These are phyloP conservation scores for Nixonia krombeini DNA, from an alignment of 1,140 invertebrate genomes.

Conservation along the genomic window DNA sequence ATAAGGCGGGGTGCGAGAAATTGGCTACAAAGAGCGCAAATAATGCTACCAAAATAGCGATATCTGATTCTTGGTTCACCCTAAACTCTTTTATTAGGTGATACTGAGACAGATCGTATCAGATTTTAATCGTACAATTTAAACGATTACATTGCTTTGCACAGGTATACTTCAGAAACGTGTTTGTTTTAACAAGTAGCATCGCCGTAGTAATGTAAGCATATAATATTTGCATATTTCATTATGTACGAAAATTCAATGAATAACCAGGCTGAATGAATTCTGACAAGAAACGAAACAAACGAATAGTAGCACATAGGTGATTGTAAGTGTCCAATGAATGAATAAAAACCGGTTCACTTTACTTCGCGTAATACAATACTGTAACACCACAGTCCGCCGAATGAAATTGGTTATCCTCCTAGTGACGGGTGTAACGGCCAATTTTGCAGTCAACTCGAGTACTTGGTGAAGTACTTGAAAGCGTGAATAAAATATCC, in stretches of 20 bases:
- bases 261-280: no score
- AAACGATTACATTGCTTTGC: slow-evolving; percentile 21
- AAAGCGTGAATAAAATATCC: slow-evolving; percentile 48
- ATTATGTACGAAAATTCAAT: no score
- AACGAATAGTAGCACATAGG: background rate
- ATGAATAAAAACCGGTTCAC: slow-evolving; percentile 21
- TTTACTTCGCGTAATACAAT: slow-evolving; percentile 14
- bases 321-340: slow-evolving; percentile 1
- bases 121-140: slow-evolving; percentile 54
- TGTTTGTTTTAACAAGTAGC: no score
- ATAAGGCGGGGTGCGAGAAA: slow-evolving; percentile 67
- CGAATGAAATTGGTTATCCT: slow-evolving; percentile 35
- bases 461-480: slow-evolving; percentile 34
- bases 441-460: slow-evolving; percentile 44
- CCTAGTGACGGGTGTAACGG: slow-evolving; percentile 30
- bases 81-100: slow-evolving; percentile 37
- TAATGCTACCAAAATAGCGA: slow-evolving; percentile 61
- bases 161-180: no score
- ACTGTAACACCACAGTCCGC: slow-evolving; percentile 12
- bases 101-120: slow-evolving; percentile 47
- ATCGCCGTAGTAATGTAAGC: no score
- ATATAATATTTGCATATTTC: no score
- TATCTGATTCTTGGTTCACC: slow-evolving; percentile 63
- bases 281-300: no score
- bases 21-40: slow-evolving; percentile 66